Conservation (phyloP, 2,797 vertebrate species). For the Periophthalmus magnuspinnatus region DNA sequence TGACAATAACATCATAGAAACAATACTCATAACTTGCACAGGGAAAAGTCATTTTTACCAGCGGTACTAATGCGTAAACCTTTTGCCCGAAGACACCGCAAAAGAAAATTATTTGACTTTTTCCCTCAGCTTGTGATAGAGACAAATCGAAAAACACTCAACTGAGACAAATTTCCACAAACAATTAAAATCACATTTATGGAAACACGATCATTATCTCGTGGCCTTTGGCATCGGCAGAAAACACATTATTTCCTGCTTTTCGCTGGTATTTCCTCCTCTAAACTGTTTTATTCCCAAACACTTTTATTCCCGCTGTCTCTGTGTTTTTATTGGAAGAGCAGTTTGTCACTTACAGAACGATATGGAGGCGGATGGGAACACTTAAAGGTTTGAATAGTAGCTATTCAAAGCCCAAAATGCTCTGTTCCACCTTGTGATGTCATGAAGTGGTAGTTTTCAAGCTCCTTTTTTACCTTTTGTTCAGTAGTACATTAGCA, state of each 20-base stretch:
- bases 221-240: neutral
- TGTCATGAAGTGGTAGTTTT: too few species aligned
- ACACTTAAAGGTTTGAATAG: conserved; percentile 20
- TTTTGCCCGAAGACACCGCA: neutral
- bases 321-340: conserved; percentile 40
- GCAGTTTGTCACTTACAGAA: conserved; percentile 52
- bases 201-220: conserved; percentile 6
- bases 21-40: neutral
- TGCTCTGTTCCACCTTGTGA: too few species aligned
- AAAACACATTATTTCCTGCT: conserved; percentile 14
- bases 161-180: conserved; percentile 16
- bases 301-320: conserved; percentile 11
- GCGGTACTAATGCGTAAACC: neutral
- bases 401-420: too few species aligned
- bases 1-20: too few species aligned
- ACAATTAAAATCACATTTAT: conserved; percentile 33
- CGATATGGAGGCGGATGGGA: conserved; percentile 45
- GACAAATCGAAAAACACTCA: neutral
- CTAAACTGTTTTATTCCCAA: conserved; percentile 24
- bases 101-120: neutral
- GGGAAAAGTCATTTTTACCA: neutral
- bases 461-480: too few species aligned
- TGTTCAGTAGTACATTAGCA: too few species aligned
- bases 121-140: neutral
- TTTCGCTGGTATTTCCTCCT: conserved; percentile 6